Percentiles rank a stretch among this genome's conserved stretches.
phyloP scores from a whole-genome alignment of 2,113 vertebrate genomes.

The Scophthalmus maximus region DNA sequence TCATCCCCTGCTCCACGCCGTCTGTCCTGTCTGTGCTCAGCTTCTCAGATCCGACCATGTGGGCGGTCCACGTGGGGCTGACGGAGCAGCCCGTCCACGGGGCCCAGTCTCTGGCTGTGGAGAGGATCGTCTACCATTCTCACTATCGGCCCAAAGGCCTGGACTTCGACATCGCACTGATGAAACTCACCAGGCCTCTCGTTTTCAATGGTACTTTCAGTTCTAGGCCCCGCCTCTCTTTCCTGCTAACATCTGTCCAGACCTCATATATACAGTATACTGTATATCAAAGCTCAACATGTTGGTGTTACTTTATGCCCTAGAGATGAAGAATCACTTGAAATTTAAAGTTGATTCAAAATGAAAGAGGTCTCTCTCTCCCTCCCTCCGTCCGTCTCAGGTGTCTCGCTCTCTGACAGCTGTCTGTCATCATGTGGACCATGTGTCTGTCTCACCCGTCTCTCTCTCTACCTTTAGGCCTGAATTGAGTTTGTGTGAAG shows the following conservation, averaged over 20 bases:
- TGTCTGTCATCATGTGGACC: too few species aligned
- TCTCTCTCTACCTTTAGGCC: too few species aligned
- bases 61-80: slow-evolving; percentile 78
- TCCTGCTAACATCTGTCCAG: too few species aligned
- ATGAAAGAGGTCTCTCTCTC: background rate
- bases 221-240: background rate
- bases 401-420: background rate
- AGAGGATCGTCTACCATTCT: slow-evolving; percentile 76
- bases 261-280: too few species aligned
- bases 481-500: too few species aligned
- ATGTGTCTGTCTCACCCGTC: too few species aligned
- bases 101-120: slow-evolving; percentile 68
- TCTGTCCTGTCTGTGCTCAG: slow-evolving; percentile 49
- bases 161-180: slow-evolving; percentile 81
- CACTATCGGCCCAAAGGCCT: slow-evolving; percentile 73
- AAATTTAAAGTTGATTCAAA: background rate
- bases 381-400: too few species aligned
- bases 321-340: background rate
- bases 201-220: slow-evolving; percentile 73
- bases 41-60: slow-evolving; percentile 67
- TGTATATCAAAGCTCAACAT: too few species aligned
- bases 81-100: slow-evolving; percentile 71
- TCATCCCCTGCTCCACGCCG: background rate
- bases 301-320: too few species aligned
- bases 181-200: slow-evolving; percentile 75